These are phyloP conservation scores for Pemphredon lugubris DNA, from an alignment of 2,888 invertebrate genomes.

Conservation along the genomic window DNA sequence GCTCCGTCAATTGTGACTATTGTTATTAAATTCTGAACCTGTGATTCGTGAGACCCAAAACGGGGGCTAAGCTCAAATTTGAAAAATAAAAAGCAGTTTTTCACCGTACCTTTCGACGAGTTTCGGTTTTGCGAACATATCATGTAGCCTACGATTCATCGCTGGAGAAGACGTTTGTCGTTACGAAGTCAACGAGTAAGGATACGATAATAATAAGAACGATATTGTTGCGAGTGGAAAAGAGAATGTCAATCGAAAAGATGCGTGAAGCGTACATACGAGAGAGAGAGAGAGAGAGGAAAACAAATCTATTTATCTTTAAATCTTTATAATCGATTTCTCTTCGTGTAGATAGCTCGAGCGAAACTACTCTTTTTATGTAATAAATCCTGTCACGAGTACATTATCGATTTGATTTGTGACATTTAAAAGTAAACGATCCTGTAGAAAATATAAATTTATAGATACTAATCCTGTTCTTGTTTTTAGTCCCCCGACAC, in stretches of 20 bases:
- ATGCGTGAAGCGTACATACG: neutral
- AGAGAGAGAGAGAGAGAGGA: neutral
- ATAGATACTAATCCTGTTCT: constrained; percentile 18
- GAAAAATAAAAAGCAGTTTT: neutral
- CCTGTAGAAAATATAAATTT: constrained; percentile 39
- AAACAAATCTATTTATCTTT: constrained; percentile 23
- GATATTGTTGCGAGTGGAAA: neutral
- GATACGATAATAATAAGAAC: too few species aligned
- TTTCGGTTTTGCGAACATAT: constrained; percentile 42
- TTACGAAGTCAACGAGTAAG: too few species aligned
- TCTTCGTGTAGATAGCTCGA: constrained; percentile 34
- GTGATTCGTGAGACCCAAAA: constrained; percentile 35
- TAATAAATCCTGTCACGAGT: constrained; percentile 42
- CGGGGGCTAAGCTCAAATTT: constrained; percentile 19
- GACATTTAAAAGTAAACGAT: constrained; percentile 33
- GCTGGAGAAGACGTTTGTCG: neutral
- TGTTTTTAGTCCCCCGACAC: constrained; percentile 3
- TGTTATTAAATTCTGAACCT: constrained; percentile 39
- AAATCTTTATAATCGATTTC: constrained; percentile 42
- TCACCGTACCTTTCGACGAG: constrained; percentile 2
- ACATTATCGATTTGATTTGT: constrained; percentile 46
- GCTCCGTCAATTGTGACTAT: constrained; percentile 37
- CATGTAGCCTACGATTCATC: neutral
- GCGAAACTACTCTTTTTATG: constrained; percentile 38
- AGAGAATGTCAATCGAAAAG: neutral